Evolutionary conservation across 2,797 vertebrate genomes (phyloP), one percentile per base, ranked within the genome.

Genomic region (Molothrus aeneus): DNA sequence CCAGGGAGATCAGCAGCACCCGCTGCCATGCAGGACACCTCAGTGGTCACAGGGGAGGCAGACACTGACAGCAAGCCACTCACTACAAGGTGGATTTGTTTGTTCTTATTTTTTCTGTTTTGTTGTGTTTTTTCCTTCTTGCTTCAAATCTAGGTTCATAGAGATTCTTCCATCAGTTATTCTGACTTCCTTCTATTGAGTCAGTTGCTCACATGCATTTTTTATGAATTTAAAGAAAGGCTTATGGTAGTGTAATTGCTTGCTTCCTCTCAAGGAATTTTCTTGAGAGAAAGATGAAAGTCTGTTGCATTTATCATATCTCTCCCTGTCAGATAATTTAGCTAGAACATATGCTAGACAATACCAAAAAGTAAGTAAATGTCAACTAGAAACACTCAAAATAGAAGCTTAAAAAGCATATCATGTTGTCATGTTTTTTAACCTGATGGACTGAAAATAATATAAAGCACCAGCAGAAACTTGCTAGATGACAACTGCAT

Each of bases 201-300:
- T 68, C 63, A 68, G 48, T 63, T 74, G 57, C 50, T 71, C 24
- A 21, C 68, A 86, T 79, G 69, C 71, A 86, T 91, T 85, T 95
- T 89, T 95, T 61, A 93, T 93, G 24, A 82, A 68, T 80, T 87
- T 85, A 85, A 93, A 85, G 61, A 47, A 89, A 80, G 47, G 40
- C 47, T 79, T 86, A 47, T 94, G 71, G 69, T 83, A 81, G 51
- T 72, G 29, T 75, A 92, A 90, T 91, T 79, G 51, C 66, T 83
- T 74, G 88, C 91, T 93, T 94, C 59, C 64, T 90, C 65, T 54
- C 64, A 32, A 92, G n/a, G 38, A 80, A 21, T 57, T 54, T 91
- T 84, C 56, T 75, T 78, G 38, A 40, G 80, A 82, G 36, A 65
- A 92, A 96, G 88, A 92, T 90, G 72, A 94, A 82, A 95, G 82